Percentiles rank a stretch among this genome's conserved stretches.
These are phyloP conservation scores for Pantherophis alleghaniensis DNA, from an alignment of 2,797 vertebrate species.

Conservation along the genomic window DNA sequence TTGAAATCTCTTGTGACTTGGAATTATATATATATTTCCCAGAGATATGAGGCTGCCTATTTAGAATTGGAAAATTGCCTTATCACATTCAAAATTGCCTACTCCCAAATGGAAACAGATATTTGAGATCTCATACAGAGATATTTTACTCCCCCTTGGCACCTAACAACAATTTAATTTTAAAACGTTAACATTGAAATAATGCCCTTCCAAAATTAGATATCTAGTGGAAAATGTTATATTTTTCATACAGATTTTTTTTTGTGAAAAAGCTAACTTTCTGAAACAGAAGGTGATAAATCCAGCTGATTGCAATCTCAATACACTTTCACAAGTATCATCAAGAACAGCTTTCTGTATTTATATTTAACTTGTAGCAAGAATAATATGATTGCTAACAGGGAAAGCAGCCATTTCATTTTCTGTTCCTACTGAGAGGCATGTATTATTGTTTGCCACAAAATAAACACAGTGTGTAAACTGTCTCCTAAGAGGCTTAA, in stretches of 20 bases:
- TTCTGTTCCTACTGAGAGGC: not conserved
- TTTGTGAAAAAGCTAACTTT: not conserved
- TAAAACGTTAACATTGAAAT: not conserved
- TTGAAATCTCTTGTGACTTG: not conserved
- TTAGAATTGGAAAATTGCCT: not conserved
- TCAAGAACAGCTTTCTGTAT: not conserved
- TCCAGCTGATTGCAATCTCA: not conserved
- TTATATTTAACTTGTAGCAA: slow-evolving; percentile 13
- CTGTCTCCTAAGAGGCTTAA: not conserved
- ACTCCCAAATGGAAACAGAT: not conserved
- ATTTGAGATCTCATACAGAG: not conserved
- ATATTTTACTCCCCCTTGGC: not conserved
- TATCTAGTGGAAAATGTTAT: not conserved
- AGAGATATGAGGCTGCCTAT: not conserved
- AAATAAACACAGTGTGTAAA: not conserved
- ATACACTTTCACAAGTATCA: slow-evolving; percentile 13
- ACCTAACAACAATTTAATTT: not conserved
- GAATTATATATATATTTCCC: not conserved
- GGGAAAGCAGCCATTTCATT: not conserved
- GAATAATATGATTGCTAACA: not conserved
- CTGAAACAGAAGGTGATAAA: not conserved
- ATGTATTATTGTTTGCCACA: not conserved
- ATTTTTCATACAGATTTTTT: not conserved
- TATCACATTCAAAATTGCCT: not conserved
- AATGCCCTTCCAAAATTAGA: not conserved